Conservation (phyloP, 2,113 vertebrate genomes). For the pig (Sus scrofa) region T2T-Sscrofa CM000820.6:46088501-46089000, state of each 20-base stretch:
- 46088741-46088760: slow-evolving; percentile 98
- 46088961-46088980: background rate
- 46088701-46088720: slow-evolving; percentile 94
- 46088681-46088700: slow-evolving; percentile 94
- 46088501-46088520: slow-evolving; percentile 88
- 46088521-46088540: slow-evolving; percentile 87
- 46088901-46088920: slow-evolving; percentile 72
- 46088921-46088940: background rate
- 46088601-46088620: slow-evolving; percentile 90
- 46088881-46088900: slow-evolving; percentile 87
- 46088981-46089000: slow-evolving; percentile 51
- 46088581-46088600: slow-evolving; percentile 82
- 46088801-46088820: slow-evolving; percentile 99
- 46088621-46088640: slow-evolving; percentile 66
- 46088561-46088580: slow-evolving; percentile 73
- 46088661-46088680: slow-evolving; percentile 96
- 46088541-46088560: slow-evolving; percentile 87
- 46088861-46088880: slow-evolving; percentile 99
- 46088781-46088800: slow-evolving; percentile 99
- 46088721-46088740: slow-evolving; percentile 93
- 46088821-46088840: slow-evolving; percentile 99
- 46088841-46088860: slow-evolving; percentile 99
- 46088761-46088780: slow-evolving; percentile 99
- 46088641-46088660: slow-evolving; percentile 79
- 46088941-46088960: background rate